Base-by-base conservation (phyloP, 2,797 vertebrate genomes). In the Coregonus ussuriensis region DNA sequence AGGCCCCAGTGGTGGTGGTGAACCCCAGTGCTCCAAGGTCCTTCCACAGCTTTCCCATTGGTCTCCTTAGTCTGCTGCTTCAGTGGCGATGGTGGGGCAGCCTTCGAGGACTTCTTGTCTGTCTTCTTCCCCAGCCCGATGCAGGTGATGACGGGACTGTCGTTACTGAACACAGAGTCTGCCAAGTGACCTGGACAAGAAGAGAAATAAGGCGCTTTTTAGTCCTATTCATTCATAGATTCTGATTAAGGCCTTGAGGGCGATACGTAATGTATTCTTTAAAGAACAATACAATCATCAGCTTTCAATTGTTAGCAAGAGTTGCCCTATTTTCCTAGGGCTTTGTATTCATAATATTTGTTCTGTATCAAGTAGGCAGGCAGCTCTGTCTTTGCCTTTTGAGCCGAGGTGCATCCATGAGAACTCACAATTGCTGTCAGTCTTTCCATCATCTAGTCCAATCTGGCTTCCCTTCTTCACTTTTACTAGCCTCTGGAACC, bases 101-200 rank as follows among this genome's bases (percentile, higher is more conserved):
- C 76, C 79, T 88, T 89, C 62, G 78, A 75, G 0, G 76, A 51
- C 81, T 91, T 95, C 84, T 92, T 95, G 78, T 95, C 94, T 35
- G 93, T 88, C 41, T 83, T 90, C 87, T 88, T 96, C 47, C 89
- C 81, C 82, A 96, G 88, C 82, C 95, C 94, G 79, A 97, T 95
- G 89, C 95, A 97, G 18, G 93, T 95, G 1, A 94, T 86, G 85
- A 94, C 81, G 72, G 79, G 13, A 53, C 88, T 90, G 77, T 84
- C 91, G 80, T 92, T 89, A 76, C 90, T 92, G 67, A 88, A 71
- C 81, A 75, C 79, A 62, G 74, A 53, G 31, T 93, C 90, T 66
- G 87, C 77, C 72, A 90, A 72, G 1, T 87, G 78, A 80, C 85
- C 93, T 94, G 73, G 41, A 74, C 18, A 85, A 41, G 15, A 76